These are phyloP conservation scores for Loriculus beryllinus DNA, from an alignment of 2,797 vertebrate species.

Conservation along the genomic window DNA sequence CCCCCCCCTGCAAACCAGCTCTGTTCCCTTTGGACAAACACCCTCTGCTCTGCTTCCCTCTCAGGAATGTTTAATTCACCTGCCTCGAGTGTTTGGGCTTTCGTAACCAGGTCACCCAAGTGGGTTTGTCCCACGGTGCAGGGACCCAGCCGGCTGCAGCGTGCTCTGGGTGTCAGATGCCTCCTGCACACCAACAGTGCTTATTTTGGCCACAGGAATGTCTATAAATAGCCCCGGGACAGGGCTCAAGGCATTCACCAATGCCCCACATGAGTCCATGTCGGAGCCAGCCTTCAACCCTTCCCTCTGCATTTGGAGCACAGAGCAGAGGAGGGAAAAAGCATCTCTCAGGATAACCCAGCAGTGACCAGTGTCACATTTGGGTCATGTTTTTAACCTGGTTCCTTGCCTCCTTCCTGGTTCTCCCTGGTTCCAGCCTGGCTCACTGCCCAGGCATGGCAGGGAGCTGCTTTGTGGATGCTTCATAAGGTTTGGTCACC, in stretches of 20 bases:
- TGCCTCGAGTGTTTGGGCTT: background rate
- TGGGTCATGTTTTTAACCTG: background rate
- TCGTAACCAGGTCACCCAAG: background rate
- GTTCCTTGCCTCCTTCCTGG: background rate
- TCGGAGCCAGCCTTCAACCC: background rate
- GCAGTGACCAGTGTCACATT: fast-evolving
- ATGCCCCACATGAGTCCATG: fast-evolving
- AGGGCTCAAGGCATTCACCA: fast-evolving
- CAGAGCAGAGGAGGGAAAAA: fast-evolving
- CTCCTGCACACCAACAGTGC: background rate
- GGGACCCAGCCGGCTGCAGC: fast-evolving
- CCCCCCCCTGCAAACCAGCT: background rate
- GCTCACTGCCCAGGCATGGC: background rate
- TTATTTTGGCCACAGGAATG: conserved; percentile 28
- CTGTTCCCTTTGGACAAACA: background rate
- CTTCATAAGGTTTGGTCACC: background rate
- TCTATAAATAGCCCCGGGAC: background rate
- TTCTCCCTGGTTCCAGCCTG: fast-evolving
- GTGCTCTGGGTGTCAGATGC: background rate
- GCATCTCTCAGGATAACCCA: background rate
- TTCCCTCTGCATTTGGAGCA: background rate
- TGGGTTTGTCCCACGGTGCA: background rate
- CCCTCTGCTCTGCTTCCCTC: background rate
- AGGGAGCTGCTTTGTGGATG: conserved; percentile 4
- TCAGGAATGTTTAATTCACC: fast-evolving